Percentiles rank a stretch among this genome's conserved stretches.
These are phyloP conservation scores for Diabrotica virgifera DNA, from an alignment of 1,140 invertebrate species.

Conservation along the genomic window DNA sequence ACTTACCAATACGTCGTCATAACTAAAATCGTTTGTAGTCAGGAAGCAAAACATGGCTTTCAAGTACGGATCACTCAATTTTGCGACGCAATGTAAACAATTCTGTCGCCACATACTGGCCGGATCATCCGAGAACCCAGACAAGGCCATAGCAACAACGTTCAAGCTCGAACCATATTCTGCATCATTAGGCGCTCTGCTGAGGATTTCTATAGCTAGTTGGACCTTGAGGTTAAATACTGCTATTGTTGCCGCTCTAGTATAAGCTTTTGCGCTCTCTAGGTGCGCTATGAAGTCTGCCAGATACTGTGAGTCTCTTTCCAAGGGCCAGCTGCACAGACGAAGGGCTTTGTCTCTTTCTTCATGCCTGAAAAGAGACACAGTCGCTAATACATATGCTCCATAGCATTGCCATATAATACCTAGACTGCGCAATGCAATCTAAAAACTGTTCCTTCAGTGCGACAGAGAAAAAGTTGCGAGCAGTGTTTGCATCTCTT, in stretches of 20 bases:
- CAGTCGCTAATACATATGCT: too few species aligned
- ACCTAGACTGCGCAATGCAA: too few species aligned
- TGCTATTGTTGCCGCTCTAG: constrained; percentile 84
- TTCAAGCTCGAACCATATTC: constrained; percentile 47
- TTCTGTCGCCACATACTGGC: constrained; percentile 80
- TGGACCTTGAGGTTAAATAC: constrained; percentile 85
- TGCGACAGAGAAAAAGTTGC: too few species aligned
- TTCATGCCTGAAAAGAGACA: constrained; percentile 57
- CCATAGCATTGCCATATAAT: too few species aligned
- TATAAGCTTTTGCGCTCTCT: constrained; percentile 63
- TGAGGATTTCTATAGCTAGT: constrained; percentile 81
- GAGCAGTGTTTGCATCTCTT: too few species aligned
- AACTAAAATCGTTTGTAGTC: constrained; percentile 74
- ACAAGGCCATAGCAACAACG: constrained; percentile 86
- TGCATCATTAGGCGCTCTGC: constrained; percentile 58
- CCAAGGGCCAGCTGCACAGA: constrained; percentile 84
- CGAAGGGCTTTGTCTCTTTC: constrained; percentile 76
- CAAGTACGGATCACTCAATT: constrained; percentile 84
- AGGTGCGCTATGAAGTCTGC: constrained; percentile 58
- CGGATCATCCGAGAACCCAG: constrained; percentile 81
- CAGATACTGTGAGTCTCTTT: constrained; percentile 55
- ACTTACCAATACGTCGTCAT: constrained; percentile 76
- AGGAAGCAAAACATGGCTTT: constrained; percentile 90
- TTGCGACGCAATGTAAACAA: constrained; percentile 65
- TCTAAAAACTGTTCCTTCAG: too few species aligned